Conservation (phyloP, 1,140 invertebrate species). For the Aphelenchoides avenae region DNA sequence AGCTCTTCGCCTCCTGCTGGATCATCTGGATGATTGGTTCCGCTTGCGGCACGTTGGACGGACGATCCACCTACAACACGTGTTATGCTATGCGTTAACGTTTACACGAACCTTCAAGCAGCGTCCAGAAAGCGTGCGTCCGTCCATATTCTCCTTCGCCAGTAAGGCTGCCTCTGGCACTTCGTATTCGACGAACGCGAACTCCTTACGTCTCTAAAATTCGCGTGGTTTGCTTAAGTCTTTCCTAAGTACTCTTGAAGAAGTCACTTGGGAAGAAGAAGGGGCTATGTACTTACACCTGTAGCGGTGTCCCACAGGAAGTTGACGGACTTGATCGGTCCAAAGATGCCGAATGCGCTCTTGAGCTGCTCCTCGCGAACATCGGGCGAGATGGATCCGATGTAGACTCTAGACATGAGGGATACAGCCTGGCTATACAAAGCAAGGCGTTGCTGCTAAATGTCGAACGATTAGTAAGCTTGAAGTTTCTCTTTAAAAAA, state of each 20-base stretch:
- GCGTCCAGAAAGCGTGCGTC: slow-evolving; percentile 92
- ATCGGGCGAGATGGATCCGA: slow-evolving; percentile 98
- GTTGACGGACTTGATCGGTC: slow-evolving; percentile 97
- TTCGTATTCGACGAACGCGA: slow-evolving; percentile 99
- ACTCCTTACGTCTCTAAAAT: slow-evolving; percentile 88
- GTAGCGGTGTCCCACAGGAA: slow-evolving; percentile 99
- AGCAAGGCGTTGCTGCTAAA: slow-evolving; percentile 64
- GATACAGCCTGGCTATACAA: slow-evolving; percentile 65
- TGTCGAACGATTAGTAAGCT: slow-evolving; percentile 13
- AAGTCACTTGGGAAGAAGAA: too few species aligned
- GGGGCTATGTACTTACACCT: slow-evolving; percentile 56
- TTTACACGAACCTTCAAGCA: slow-evolving; percentile 72
- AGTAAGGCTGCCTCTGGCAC: slow-evolving; percentile 97
- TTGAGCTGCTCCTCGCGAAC: slow-evolving; percentile 96
- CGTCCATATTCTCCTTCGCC: slow-evolving; percentile 95
- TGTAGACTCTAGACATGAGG: slow-evolving; percentile 78
- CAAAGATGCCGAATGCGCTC: slow-evolving; percentile 94
- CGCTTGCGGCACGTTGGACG: slow-evolving; percentile 97
- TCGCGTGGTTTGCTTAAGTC: background rate
- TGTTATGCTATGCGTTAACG: too few species aligned
- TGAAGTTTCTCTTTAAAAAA: too few species aligned
- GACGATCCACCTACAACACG: slow-evolving; percentile 73
- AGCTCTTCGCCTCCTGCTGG: slow-evolving; percentile 92
- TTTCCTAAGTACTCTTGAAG: too few species aligned
- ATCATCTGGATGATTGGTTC: slow-evolving; percentile 98